Evolutionary conservation across 2,797 vertebrate genomes (phyloP).

Genomic region (Eremophila alpestris): DNA sequence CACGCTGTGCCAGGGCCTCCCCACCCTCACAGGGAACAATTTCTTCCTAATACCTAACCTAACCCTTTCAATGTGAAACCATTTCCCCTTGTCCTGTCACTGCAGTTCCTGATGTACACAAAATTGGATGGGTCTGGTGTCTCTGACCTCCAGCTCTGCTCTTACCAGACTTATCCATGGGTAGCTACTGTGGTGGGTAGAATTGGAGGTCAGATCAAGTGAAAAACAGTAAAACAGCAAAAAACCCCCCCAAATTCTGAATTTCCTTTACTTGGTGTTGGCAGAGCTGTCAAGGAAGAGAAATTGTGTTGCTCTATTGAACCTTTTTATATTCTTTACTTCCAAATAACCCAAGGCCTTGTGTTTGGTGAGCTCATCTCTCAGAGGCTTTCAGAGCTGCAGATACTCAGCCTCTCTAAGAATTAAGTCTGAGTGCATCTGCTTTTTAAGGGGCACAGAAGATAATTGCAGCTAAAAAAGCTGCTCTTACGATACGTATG

Average conservation of each 20-base stretch:
- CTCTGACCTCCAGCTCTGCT: not conserved
- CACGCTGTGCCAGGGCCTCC: fast-evolving
- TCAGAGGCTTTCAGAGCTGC: not conserved
- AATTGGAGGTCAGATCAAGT: not conserved
- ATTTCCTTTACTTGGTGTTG: not conserved
- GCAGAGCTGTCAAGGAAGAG: not conserved
- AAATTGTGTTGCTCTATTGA: not conserved
- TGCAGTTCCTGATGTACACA: not conserved
- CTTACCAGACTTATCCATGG: not conserved
- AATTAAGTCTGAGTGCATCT: constrained; percentile 5
- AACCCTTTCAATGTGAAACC: not conserved
- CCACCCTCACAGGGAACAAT: not conserved
- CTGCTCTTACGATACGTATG: not conserved
- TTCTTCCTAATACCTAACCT: not conserved
- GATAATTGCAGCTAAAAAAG: not conserved
- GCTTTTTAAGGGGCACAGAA: not conserved
- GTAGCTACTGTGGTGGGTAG: fast-evolving
- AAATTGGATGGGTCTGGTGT: not conserved
- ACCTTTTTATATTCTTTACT: not conserved
- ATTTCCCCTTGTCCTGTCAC: not conserved
- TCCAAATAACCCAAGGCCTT: not conserved
- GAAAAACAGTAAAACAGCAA: not conserved
- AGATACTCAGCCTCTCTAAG: not conserved
- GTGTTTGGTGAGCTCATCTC: not conserved
- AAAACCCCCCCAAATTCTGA: fast-evolving